A percentile compares a stretch with the other conserved stretches of the same genome.
These are phyloP conservation scores for Sus scrofa DNA, from an alignment of 2,113 vertebrate genomes.

Conservation along the genomic window T2T-Sscrofa CM000812.6:12672001-12672500, in stretches of 20 bases:
- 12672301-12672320: background rate
- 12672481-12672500: background rate
- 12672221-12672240: constrained; percentile 9
- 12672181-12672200: background rate
- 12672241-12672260: background rate
- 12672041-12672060: background rate
- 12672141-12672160: background rate
- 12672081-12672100: background rate
- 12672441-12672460: background rate
- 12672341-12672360: background rate
- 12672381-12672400: background rate
- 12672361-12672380: background rate
- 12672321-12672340: background rate
- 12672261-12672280: background rate
- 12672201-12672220: background rate
- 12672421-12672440: background rate
- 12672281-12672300: background rate
- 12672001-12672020: background rate
- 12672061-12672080: background rate
- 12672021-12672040: constrained; percentile 2
- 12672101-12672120: background rate
- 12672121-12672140: background rate
- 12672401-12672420: background rate
- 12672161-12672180: constrained; percentile 30
- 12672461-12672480: background rate